These are phyloP conservation scores for Microctonus aethiopoides DNA, from an alignment of 2,888 invertebrate species.

Conservation along the genomic window DNA sequence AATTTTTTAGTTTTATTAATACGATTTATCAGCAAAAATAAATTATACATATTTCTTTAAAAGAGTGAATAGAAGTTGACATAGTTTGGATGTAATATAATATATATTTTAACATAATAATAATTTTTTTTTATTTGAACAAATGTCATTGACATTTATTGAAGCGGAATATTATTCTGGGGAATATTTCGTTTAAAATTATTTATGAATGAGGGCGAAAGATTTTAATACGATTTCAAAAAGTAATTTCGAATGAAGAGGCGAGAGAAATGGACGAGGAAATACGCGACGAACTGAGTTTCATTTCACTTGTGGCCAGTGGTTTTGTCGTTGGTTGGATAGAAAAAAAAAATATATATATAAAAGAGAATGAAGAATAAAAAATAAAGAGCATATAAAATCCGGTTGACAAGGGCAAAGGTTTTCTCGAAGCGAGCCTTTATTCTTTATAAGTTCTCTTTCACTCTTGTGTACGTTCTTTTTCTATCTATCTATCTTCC, in stretches of 20 bases:
- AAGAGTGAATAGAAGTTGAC: too few relatives aligned
- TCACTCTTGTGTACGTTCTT: constrained; percentile 1
- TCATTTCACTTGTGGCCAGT: constrained; percentile 17
- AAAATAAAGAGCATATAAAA: constrained; percentile 30
- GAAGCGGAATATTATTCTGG: constrained; percentile 17
- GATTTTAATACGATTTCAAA: constrained; percentile 28
- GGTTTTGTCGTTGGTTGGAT: constrained; percentile 22
- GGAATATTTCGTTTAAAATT: neutral
- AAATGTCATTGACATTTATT: constrained; percentile 15
- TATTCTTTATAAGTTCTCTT: constrained; percentile 37
- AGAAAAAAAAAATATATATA: constrained; percentile 28
- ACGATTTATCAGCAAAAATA: too few relatives aligned
- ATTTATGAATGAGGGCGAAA: neutral
- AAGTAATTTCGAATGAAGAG: constrained; percentile 26
- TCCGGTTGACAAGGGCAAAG: constrained; percentile 38
- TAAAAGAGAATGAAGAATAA: constrained; percentile 24
- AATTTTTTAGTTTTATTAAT: neutral
- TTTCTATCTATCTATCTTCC: neutral
- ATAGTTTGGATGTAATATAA: too few relatives aligned
- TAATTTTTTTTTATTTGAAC: constrained; percentile 10
- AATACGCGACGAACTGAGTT: neutral
- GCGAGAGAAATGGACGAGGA: constrained; percentile 34
- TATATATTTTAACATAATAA: too few relatives aligned
- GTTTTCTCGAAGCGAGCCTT: constrained; percentile 37
- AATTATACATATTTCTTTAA: too few relatives aligned